Percentiles rank a stretch among this genome's conserved stretches.
phyloP scores from a whole-genome alignment of 2,888 invertebrate species.

The Rotaria socialis region DNA sequence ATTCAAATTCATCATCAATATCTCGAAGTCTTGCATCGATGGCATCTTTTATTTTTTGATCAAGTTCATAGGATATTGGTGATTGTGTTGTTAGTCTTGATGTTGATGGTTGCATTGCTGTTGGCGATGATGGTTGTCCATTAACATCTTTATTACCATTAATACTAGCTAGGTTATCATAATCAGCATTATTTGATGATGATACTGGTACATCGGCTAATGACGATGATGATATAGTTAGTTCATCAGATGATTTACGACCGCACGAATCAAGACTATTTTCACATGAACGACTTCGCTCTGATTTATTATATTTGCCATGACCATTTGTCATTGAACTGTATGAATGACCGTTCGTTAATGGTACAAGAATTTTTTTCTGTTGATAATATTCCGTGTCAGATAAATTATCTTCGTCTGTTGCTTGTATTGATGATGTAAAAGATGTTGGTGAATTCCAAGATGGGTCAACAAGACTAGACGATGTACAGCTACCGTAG shows the following conservation, averaged over 20 bases:
- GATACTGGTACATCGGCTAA: neutral
- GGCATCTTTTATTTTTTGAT: constrained; percentile 21
- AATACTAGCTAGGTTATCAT: neutral
- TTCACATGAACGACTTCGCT: constrained; percentile 6
- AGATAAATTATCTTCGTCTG: neutral
- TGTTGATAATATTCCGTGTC: neutral
- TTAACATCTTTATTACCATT: neutral
- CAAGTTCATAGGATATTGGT: constrained; percentile 7
- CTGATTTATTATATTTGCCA: neutral
- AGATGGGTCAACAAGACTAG: neutral
- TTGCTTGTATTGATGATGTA: neutral
- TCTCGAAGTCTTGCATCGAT: constrained; percentile 6
- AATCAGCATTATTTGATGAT: neutral
- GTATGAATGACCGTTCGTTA: neutral
- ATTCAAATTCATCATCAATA: constrained; percentile 28
- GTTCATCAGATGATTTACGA: neutral
- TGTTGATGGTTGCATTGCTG: neutral
- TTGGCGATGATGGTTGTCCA: neutral
- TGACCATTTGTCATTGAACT: neutral
- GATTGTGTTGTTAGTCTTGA: neutral
- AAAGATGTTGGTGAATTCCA: neutral
- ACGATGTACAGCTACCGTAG: neutral
- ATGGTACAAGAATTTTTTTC: neutral
- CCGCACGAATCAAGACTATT: constrained; percentile 11
- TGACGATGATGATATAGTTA: constrained; percentile 8